Conservation (phyloP, 2,113 vertebrate genomes). For the Rhadina sibilatrix region DNA sequence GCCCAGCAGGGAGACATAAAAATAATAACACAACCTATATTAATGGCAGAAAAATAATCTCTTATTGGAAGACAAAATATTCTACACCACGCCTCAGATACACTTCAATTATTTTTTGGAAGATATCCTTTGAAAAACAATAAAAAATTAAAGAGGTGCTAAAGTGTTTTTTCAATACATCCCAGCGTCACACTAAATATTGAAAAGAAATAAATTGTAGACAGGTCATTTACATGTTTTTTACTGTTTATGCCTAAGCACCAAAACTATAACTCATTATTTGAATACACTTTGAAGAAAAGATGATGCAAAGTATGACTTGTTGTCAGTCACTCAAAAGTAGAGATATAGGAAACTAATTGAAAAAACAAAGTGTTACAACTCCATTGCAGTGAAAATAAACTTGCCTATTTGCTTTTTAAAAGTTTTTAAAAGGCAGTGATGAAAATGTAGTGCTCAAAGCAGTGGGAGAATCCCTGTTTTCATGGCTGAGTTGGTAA, state of each 20-base stretch:
- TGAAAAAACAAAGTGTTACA: background rate
- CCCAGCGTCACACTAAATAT: background rate
- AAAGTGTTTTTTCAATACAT: background rate
- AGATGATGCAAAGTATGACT: background rate
- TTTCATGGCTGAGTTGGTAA: background rate
- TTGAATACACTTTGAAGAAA: background rate
- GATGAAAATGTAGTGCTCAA: background rate
- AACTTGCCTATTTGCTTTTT: background rate
- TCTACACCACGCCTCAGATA: background rate
- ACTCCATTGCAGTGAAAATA: background rate
- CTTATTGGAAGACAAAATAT: background rate
- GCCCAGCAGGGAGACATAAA: background rate
- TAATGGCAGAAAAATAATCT: background rate
- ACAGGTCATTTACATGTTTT: background rate
- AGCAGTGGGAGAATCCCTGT: accelerated
- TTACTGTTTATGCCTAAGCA: background rate
- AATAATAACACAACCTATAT: background rate
- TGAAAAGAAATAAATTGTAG: background rate
- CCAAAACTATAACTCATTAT: background rate
- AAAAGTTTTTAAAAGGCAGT: background rate
- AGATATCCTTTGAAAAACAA: background rate
- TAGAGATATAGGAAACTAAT: background rate
- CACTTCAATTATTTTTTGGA: background rate
- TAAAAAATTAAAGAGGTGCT: background rate
- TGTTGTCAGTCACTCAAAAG: background rate